Base-by-base conservation (phyloP, 2,888 invertebrate genomes). In the Lycocerus yunnanus region DNA sequence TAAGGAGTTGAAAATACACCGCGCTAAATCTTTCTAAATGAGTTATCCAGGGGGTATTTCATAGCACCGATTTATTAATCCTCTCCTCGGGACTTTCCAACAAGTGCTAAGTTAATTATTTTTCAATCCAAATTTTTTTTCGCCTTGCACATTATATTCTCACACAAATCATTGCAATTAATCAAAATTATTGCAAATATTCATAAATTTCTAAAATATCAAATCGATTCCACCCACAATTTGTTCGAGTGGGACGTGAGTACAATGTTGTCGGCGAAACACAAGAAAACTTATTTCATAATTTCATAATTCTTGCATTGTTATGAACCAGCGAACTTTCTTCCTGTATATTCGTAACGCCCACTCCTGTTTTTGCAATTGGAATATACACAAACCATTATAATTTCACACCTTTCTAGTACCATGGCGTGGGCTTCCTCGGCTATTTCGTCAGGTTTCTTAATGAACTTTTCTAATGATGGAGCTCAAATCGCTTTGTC, bases 291-390 rank as follows among this genome's bases (percentile, higher is more conserved):
- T 78, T 81, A 82, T 78, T 84, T 83, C 82, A 82, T 83, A 83
- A 83, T 82, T 84, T 82, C 81, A 82, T 82, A 82, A 82, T 83
- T 82, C 82, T 83, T 80, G 82, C 79, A 82, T 83, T 83, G 82
- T 83, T 83, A 81, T 79, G 20, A 82, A 71, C 61, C 63, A 82
- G 67, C 43, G 60, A 58, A 82, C 83, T 84, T 84, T 84, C 83
- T 83, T 83, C 81, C 77, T 73, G 75, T 80, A 82, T 81, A 81
- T 80, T 82, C 79, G 75, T 71, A 72, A 76, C 82, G 79, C 83
- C 83, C 78, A 83, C 83, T 69, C 82, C 66, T 71, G 73, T 77
- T 80, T 81, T 78, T 79, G 81, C 81, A 82, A 80, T 81, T 79
- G 79, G 78, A 80, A 61, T 69, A 63, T 74, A 67, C 68, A 73